Evolutionary conservation across 2,113 vertebrate species (phyloP), one percentile per base, ranked within the genome.

Genomic region (Oenanthe oenanthe): DNA sequence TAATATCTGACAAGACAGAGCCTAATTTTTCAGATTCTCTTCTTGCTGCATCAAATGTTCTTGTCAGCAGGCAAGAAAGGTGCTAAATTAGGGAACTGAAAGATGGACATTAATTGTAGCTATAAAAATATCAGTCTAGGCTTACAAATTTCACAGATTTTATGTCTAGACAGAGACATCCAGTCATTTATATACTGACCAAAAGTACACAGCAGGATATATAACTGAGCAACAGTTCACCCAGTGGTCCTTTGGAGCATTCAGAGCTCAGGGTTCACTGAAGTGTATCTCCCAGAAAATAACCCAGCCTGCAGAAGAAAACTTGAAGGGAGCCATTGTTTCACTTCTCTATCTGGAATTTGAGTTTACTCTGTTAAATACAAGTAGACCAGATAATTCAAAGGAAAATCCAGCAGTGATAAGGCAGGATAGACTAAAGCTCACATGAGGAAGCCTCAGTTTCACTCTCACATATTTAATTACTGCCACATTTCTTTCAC

Each of bases 61-160:
- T 76, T 92, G 81, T 88, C 94, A 95, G 78, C 70, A 87, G 60
- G 72, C 87, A 83, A 72, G 88, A 88, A 93, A 95, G 93, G 88
- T 89, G 51, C 67, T 93, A 89, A 94, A 95, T 94, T 88, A 90
- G 40, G 56, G 82, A 88, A 77, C 43, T 83, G 75, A 85, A 88
- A 83, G 56, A 88, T 8, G 42, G 87, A 43, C 74, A 91, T 93
- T 77, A 92, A 95, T 85, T 89, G 77, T 80, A 90, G 81, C 71
- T 92, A 72, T 85, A 92, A 93, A 94, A 95, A 67, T 60, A 90
- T 32, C 63, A 85, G 50, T 36, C 58, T 48, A 17, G 89, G 91
- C 71, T 94, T 92, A 75, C 84, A 92, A 85, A 95, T 92, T 79
- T 51, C 74, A 28, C 18, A 82, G 66, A 51, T 62, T 86, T 56